Evolutionary conservation across 2,113 vertebrate genomes (phyloP).

Genomic region (Clarias macrocephalus): DNA sequence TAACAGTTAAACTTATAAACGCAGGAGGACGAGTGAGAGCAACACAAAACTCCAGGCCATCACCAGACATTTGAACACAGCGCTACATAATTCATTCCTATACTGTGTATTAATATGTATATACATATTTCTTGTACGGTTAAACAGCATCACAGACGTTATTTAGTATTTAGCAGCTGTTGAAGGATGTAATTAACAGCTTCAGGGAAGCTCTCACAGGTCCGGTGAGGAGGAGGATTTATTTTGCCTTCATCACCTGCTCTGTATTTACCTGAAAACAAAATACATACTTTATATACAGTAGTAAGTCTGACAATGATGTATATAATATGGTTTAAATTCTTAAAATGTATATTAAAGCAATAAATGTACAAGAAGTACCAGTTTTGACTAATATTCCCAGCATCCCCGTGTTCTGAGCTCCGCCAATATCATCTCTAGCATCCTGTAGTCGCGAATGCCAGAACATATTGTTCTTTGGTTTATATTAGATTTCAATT

Average conservation of each 20-base stretch:
- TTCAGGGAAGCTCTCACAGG: slow-evolving; percentile 46
- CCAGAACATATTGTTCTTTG: not conserved
- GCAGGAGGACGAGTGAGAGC: not conserved
- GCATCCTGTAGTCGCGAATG: slow-evolving; percentile 77
- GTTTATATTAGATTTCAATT: not conserved
- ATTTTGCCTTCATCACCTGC: slow-evolving; percentile 47
- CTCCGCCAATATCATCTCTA: slow-evolving; percentile 90
- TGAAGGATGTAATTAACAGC: slow-evolving; percentile 51
- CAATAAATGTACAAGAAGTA: slow-evolving; percentile 58
- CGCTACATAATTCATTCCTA: not conserved
- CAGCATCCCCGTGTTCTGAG: slow-evolving; percentile 85
- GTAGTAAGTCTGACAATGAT: slow-evolving; percentile 76
- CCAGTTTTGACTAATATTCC: slow-evolving; percentile 93
- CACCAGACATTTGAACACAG: not conserved
- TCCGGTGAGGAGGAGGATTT: slow-evolving; percentile 46
- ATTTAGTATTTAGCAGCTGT: slow-evolving; percentile 38
- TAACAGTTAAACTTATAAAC: not conserved
- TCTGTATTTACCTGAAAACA: slow-evolving; percentile 50
- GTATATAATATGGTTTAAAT: no score
- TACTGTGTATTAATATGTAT: not conserved
- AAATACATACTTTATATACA: slow-evolving; percentile 17
- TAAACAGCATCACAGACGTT: not conserved
- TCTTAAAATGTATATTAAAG: not conserved
- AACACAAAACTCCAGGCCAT: not conserved
- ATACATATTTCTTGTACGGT: not conserved